Conservation (phyloP, 2,797 vertebrate genomes). For the Channallabes apus region DNA sequence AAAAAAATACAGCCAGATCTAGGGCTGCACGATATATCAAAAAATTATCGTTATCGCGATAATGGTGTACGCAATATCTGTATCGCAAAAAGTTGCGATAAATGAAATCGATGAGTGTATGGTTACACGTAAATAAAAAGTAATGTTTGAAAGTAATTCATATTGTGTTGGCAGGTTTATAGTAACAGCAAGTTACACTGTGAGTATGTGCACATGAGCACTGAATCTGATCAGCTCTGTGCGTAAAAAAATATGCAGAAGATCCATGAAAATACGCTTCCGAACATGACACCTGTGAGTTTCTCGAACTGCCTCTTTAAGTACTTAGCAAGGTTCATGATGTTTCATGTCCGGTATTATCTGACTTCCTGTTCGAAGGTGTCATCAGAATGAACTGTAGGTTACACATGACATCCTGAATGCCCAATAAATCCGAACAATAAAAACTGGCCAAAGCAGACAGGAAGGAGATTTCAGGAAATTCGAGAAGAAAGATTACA, state of each 20-base stretch:
- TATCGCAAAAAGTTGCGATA: too few relatives aligned
- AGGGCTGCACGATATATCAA: too few relatives aligned
- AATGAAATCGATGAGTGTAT: too few relatives aligned
- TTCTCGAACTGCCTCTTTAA: constrained; percentile 23
- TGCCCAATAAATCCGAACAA: constrained; percentile 27
- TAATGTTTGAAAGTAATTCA: too few relatives aligned
- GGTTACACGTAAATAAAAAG: too few relatives aligned
- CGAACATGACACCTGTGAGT: neutral
- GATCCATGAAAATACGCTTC: neutral
- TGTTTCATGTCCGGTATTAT: constrained; percentile 14
- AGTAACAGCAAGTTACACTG: neutral
- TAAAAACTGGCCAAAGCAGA: constrained; percentile 15
- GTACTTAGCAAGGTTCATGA: constrained; percentile 14
- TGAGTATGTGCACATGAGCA: neutral
- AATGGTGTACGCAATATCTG: too few relatives aligned
- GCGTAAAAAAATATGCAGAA: neutral
- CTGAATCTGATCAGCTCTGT: too few relatives aligned
- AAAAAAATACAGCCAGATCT: neutral
- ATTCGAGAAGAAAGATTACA: neutral
- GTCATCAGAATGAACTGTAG: constrained; percentile 4
- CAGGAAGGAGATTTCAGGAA: constrained; percentile 22
- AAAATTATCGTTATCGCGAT: too few relatives aligned
- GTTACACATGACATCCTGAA: constrained; percentile 25
- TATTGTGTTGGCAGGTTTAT: too few relatives aligned
- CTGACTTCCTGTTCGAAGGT: constrained; percentile 22